Evolutionary conservation across 2,888 invertebrate genomes (phyloP).

Genomic region (Macaria notata): DNA sequence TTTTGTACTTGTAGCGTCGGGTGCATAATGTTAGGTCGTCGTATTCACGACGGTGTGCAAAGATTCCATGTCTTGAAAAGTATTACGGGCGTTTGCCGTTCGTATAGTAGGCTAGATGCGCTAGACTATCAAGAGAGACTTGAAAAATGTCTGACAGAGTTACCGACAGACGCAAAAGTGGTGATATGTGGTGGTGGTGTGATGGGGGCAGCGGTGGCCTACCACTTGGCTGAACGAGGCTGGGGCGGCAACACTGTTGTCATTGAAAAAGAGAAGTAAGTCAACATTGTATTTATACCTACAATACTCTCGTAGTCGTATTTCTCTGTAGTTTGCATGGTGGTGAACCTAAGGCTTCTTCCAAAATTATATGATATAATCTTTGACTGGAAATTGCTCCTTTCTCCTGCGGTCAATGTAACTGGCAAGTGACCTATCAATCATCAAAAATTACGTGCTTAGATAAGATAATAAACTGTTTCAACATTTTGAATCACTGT

Average conservation of each 20-base stretch:
- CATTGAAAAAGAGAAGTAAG: conserved; percentile 92
- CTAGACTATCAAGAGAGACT: conserved; percentile 61
- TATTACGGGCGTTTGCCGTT: conserved; percentile 26
- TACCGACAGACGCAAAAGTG: conserved; percentile 84
- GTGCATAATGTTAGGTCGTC: neutral
- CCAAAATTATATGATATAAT: no score
- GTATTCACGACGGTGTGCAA: conserved; percentile 1
- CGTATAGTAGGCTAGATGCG: conserved; percentile 53
- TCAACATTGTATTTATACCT: conserved; percentile 9
- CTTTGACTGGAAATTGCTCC: no score
- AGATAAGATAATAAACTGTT: no score
- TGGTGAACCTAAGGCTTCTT: no score
- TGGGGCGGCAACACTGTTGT: conserved; percentile 92
- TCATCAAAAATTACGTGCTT: no score
- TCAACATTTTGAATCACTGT: no score
- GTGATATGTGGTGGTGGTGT: conserved; percentile 96
- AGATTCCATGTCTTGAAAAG: conserved; percentile 8
- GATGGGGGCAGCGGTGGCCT: conserved; percentile 95
- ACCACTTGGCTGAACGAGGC: conserved; percentile 91
- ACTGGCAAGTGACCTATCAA: no score
- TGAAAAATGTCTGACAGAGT: conserved; percentile 54
- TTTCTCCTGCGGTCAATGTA: no score
- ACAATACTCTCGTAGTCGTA: no score
- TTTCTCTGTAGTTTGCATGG: no score
- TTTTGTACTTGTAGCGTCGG: no score